Evolutionary conservation across 2,888 invertebrate species (phyloP).

Genomic region (Aphidius colemani): DNA sequence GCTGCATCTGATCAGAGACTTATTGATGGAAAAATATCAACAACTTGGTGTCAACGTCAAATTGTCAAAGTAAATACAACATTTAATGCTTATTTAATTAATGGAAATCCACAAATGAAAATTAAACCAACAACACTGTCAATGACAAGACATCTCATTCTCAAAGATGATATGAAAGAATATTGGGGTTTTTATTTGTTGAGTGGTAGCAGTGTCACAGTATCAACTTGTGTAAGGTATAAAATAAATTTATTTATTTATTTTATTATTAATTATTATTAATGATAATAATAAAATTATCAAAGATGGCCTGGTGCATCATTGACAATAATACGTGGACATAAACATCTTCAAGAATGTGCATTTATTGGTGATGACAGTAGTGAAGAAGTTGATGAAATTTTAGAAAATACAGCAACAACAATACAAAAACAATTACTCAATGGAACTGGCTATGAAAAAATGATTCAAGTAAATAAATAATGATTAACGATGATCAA

Average conservation of each 20-base stretch:
- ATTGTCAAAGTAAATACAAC: constrained; percentile 72
- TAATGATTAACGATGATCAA: too few relatives aligned
- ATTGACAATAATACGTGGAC: constrained; percentile 76
- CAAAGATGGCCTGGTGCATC: constrained; percentile 77
- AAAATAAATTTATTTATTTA: neutral
- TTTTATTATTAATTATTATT: too few relatives aligned
- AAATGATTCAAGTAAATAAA: neutral
- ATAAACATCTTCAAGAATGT: constrained; percentile 77
- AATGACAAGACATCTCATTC: constrained; percentile 71
- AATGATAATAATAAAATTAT: neutral
- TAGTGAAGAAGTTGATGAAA: constrained; percentile 74
- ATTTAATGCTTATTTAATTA: constrained; percentile 76
- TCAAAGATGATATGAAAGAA: constrained; percentile 82
- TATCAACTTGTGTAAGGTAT: constrained; percentile 77
- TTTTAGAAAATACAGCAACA: constrained; percentile 60
- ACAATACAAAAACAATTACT: constrained; percentile 54
- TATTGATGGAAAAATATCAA: constrained; percentile 74
- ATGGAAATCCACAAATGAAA: constrained; percentile 67
- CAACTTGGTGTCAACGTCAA: constrained; percentile 81
- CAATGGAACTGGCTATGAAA: constrained; percentile 20
- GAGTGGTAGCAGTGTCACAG: constrained; percentile 74
- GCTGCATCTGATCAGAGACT: constrained; percentile 78
- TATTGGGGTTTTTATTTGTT: constrained; percentile 84
- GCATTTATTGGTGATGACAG: constrained; percentile 83
- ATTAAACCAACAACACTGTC: constrained; percentile 67